Evolutionary conservation across 1,140 invertebrate species (phyloP).

Genomic region (Metopolophium dirhodum): DNA sequence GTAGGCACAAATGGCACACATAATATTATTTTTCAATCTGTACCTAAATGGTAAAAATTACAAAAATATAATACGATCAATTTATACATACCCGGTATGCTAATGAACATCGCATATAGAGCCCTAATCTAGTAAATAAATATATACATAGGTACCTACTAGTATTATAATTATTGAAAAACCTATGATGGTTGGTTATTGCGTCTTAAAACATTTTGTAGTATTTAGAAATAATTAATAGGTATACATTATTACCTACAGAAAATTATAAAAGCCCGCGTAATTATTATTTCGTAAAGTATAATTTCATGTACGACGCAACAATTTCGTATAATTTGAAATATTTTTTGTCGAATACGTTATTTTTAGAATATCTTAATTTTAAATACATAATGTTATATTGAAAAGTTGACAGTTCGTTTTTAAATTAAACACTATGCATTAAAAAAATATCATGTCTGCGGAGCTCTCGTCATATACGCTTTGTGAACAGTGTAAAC

Average conservation of each 20-base stretch:
- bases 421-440: neutral
- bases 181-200: too few species aligned
- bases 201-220: too few species aligned
- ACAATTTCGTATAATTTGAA: neutral
- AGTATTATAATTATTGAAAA: too few species aligned
- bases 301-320: neutral
- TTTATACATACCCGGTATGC: too few species aligned
- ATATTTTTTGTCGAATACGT: neutral
- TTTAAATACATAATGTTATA: neutral
- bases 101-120: too few species aligned
- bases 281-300: neutral
- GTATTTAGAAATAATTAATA: too few species aligned
- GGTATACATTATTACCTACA: neutral
- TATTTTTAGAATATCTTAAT: neutral
- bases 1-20: too few species aligned
- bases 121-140: too few species aligned
- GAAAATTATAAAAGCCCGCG: neutral
- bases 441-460: neutral
- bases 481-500: neutral
- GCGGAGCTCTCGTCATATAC: neutral
- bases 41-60: too few species aligned
- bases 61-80: too few species aligned
- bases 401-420: neutral
- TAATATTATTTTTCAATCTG: too few species aligned
- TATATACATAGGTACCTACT: too few species aligned